Conservation (phyloP, 2,113 vertebrate species). For the Agapornis roseicollis region DNA sequence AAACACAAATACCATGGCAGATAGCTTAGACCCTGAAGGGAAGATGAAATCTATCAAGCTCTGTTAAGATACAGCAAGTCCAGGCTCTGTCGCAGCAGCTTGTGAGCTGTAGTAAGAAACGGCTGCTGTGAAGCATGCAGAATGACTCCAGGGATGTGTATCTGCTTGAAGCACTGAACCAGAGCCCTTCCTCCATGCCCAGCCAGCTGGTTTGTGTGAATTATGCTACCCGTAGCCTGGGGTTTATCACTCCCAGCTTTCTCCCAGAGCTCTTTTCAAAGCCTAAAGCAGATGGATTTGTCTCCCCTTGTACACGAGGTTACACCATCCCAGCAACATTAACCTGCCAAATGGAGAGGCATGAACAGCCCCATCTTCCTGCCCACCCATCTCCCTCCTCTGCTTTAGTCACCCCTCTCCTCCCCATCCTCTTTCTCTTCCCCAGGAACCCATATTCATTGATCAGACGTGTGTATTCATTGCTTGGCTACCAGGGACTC, state of each 20-base stretch:
- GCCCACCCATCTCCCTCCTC: neutral
- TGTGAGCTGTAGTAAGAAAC: neutral
- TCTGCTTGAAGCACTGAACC: neutral
- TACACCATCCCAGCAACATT: neutral
- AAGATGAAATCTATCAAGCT: neutral
- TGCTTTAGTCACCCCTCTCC: neutral
- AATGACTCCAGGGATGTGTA: neutral
- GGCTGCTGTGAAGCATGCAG: neutral
- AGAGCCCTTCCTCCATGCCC: neutral
- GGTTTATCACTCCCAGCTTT: neutral
- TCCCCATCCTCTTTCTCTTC: neutral
- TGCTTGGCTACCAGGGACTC: neutral
- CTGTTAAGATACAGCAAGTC: neutral
- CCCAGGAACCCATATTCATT: neutral
- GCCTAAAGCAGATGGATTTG: neutral
- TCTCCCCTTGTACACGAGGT: neutral
- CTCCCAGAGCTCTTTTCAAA: conserved; percentile 9
- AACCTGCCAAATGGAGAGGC: neutral
- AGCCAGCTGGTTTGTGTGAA: neutral
- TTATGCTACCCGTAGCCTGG: neutral
- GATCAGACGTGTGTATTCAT: neutral
- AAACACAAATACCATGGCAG: neutral
- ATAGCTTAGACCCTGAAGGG: conserved; percentile 7
- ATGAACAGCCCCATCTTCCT: rapidly evolving
- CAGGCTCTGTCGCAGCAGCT: neutral